Percentiles rank a stretch among this genome's conserved stretches.
Conservation (phyloP, 1,140 invertebrate species). For the Ericerus pela region DNA sequence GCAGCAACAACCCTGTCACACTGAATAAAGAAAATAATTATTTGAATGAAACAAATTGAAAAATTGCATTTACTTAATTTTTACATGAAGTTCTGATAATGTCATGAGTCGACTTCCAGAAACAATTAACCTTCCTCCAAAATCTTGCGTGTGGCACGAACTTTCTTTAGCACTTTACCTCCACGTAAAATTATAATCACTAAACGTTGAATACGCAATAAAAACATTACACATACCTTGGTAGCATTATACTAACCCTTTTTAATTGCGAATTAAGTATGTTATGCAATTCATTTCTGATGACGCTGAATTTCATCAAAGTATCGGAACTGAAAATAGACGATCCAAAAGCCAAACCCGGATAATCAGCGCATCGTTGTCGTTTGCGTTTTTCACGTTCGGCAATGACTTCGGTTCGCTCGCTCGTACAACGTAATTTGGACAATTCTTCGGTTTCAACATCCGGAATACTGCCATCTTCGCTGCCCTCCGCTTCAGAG, state of each 20-base stretch:
- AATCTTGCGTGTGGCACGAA: too few relatives aligned
- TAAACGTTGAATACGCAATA: too few relatives aligned
- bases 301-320: constrained; percentile 94
- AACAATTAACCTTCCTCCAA: too few relatives aligned
- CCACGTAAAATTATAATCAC: too few relatives aligned
- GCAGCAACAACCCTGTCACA: too few relatives aligned
- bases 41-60: too few relatives aligned
- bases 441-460: constrained; percentile 61
- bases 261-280: constrained; percentile 90
- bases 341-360: constrained; percentile 73
- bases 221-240: neutral
- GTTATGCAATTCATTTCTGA: constrained; percentile 92
- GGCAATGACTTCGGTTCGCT: constrained; percentile 69
- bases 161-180: too few relatives aligned
- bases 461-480: constrained; percentile 39
- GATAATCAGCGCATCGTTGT: constrained; percentile 70
- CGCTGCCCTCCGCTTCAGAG: constrained; percentile 31
- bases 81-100: too few relatives aligned
- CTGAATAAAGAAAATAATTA: too few relatives aligned
- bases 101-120: too few relatives aligned
- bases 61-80: too few relatives aligned
- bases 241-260: constrained; percentile 72
- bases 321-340: constrained; percentile 92
- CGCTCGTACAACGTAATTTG: constrained; percentile 68
- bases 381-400: constrained; percentile 57